A percentile compares a stretch with the other conserved stretches of the same genome.
Evolutionary conservation across 1,140 invertebrate species (phyloP).

Genomic region (Drosophila murphyi): DNA sequence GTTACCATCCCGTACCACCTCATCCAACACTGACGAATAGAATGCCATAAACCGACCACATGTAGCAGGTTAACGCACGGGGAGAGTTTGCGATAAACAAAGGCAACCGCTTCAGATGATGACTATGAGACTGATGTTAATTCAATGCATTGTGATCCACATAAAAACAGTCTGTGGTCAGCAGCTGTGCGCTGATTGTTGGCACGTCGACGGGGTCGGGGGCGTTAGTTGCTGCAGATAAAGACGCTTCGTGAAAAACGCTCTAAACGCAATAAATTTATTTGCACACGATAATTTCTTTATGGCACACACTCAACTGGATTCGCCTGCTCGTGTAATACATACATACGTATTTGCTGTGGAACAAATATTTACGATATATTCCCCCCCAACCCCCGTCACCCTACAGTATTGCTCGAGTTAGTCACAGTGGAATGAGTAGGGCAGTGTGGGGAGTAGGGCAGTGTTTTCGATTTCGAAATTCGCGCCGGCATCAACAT

Average conservation of each 20-base stretch:
- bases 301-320: slow-evolving; percentile 54
- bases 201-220: no score
- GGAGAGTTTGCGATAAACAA: slow-evolving; percentile 13
- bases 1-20: not conserved
- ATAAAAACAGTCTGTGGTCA: slow-evolving; percentile 59
- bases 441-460: not conserved
- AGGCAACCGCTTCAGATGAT: slow-evolving; percentile 15
- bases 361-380: slow-evolving; percentile 60
- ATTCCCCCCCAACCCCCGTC: not conserved
- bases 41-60: slow-evolving; percentile 1
- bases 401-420: not conserved
- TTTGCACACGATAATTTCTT: slow-evolving; percentile 81
- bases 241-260: slow-evolving; percentile 39
- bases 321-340: slow-evolving; percentile 4
- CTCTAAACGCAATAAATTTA: slow-evolving; percentile 66
- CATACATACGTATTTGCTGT: slow-evolving; percentile 18
- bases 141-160: slow-evolving; percentile 61
- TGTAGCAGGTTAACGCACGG: not conserved
- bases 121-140: slow-evolving; percentile 49
- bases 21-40: not conserved
- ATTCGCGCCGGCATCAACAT: slow-evolving; percentile 12
- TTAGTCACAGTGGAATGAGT: not conserved
- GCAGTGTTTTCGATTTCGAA: slow-evolving; percentile 5
- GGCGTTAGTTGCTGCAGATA: slow-evolving; percentile 50
- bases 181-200: not conserved